Conservation (phyloP, 2,888 invertebrate genomes). For the Fissipunctia ypsillon region DNA sequence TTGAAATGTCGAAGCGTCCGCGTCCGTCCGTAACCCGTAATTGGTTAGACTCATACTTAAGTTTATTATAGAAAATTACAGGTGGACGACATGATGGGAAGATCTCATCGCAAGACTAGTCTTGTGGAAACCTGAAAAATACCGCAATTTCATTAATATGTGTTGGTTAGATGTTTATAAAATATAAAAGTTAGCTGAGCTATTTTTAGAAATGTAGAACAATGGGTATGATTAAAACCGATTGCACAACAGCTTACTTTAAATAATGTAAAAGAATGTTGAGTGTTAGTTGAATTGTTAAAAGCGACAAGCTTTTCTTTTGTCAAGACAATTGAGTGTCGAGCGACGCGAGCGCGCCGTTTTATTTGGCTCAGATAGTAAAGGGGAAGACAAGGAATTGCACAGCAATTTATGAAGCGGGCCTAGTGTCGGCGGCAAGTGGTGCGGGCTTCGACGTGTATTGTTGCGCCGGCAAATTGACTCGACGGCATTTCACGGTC, state of each 20-base stretch:
- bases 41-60: conserved; percentile 72
- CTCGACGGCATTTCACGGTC: conserved; percentile 85
- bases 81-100: conserved; percentile 68
- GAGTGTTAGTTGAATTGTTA: conserved; percentile 55
- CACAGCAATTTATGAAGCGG: conserved; percentile 80
- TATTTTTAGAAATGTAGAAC: not conserved
- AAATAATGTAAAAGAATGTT: conserved; percentile 37
- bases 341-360: conserved; percentile 53
- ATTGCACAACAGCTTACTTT: conserved; percentile 15
- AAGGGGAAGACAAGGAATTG: conserved; percentile 77
- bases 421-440: conserved; percentile 76
- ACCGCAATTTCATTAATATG: conserved; percentile 12
- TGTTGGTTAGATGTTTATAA: conserved; percentile 6
- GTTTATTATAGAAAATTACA: conserved; percentile 82
- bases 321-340: conserved; percentile 64
- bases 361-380: conserved; percentile 79
- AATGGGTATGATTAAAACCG: not conserved
- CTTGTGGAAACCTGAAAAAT: conserved; percentile 37
- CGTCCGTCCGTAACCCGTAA: conserved; percentile 66
- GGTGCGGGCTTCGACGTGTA: conserved; percentile 72
- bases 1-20: conserved; percentile 64
- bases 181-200: not conserved
- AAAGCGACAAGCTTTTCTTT: conserved; percentile 63
- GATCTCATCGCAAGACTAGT: conserved; percentile 62
- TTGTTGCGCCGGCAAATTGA: conserved; percentile 85